A percentile compares a stretch with the other conserved stretches of the same genome.
Evolutionary conservation across 1,140 invertebrate genomes (phyloP).

Genomic region (Euwallacea similis): DNA sequence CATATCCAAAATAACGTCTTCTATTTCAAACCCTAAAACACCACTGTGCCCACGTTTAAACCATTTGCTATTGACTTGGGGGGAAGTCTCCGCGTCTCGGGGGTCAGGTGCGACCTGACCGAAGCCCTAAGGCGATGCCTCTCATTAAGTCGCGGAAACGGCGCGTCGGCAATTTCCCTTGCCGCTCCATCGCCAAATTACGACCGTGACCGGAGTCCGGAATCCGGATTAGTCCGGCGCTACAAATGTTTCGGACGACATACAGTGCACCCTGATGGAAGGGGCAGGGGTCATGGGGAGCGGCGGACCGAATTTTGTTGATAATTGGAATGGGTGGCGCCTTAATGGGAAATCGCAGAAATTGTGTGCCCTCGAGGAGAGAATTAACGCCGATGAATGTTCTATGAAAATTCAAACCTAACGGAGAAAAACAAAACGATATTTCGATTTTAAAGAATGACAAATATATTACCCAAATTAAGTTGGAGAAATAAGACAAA

Average conservation of each 20-base stretch:
- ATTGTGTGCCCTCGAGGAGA: slow-evolving; percentile 30
- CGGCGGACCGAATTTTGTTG: slow-evolving; percentile 19
- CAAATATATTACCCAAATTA: too few relatives aligned
- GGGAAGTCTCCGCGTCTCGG: slow-evolving; percentile 5
- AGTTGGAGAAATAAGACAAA: too few relatives aligned
- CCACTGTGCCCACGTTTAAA: background rate
- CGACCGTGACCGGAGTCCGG: slow-evolving; percentile 53
- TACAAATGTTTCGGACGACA: slow-evolving; percentile 38
- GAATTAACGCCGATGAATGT: slow-evolving; percentile 3
- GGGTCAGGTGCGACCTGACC: slow-evolving; percentile 39
- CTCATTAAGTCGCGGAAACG: slow-evolving; percentile 55
- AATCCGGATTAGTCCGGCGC: slow-evolving; percentile 39
- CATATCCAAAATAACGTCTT: too few relatives aligned
- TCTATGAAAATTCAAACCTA: too few relatives aligned
- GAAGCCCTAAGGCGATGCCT: slow-evolving; percentile 50
- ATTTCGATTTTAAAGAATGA: too few relatives aligned
- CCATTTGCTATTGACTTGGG: background rate
- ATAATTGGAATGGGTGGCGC: slow-evolving; percentile 33
- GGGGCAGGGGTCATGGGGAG: background rate
- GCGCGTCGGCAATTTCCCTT: slow-evolving; percentile 54
- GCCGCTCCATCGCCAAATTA: slow-evolving; percentile 53
- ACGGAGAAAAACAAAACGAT: too few relatives aligned
- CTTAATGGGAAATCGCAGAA: slow-evolving; percentile 33
- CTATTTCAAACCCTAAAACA: too few relatives aligned
- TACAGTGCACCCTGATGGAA: slow-evolving; percentile 11